Percentiles rank a stretch among this genome's conserved stretches.
phyloP scores from a whole-genome alignment of 2,888 invertebrate genomes.

The Cheilosia urbana region DNA sequence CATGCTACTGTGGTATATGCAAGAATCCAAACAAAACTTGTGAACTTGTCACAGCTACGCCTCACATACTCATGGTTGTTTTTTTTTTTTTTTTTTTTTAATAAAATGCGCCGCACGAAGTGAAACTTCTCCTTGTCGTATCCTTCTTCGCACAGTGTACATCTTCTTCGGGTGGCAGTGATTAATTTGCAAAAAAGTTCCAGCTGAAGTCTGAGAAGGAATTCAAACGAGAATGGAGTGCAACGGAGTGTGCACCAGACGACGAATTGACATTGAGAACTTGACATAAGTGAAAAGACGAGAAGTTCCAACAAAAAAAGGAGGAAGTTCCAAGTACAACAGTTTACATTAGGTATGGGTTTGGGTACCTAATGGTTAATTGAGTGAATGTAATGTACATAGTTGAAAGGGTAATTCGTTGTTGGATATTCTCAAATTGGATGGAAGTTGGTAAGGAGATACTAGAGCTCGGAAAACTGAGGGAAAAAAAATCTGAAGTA shows the following conservation, averaged over 20 bases:
- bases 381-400: slow-evolving; percentile 67
- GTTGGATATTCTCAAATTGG: slow-evolving; percentile 12
- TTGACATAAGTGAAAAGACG: slow-evolving; percentile 40
- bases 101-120: slow-evolving; percentile 5
- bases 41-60: slow-evolving; percentile 21
- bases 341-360: neutral
- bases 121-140: slow-evolving; percentile 20
- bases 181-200: slow-evolving; percentile 68
- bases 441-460: slow-evolving; percentile 40
- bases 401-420: slow-evolving; percentile 18
- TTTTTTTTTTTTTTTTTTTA: neutral
- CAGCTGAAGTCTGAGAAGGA: slow-evolving; percentile 11
- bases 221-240: slow-evolving; percentile 44
- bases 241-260: slow-evolving; percentile 11
- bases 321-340: slow-evolving; percentile 60
- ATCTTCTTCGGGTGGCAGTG: slow-evolving; percentile 50
- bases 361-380: slow-evolving; percentile 49
- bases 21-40: slow-evolving; percentile 21
- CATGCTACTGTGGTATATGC: neutral
- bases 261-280: slow-evolving; percentile 50
- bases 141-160: slow-evolving; percentile 11
- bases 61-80: neutral
- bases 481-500: neutral
- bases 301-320: slow-evolving; percentile 13
- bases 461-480: neutral